Evolutionary conservation across 1,140 invertebrate species (phyloP).

Genomic region (Streblospio benedicti): DNA sequence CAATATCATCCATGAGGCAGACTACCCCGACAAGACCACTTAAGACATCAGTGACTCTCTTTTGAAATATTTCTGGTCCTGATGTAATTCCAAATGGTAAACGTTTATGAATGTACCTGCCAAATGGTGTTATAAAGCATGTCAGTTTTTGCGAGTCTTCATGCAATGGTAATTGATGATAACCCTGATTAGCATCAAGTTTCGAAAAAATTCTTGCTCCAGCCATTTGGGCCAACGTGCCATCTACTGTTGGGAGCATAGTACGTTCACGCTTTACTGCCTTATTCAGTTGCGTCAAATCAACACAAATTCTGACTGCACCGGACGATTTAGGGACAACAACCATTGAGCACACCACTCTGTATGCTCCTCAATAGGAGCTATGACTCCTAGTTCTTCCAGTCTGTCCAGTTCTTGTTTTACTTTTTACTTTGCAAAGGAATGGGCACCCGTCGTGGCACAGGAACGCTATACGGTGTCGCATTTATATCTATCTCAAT

Average conservation of each 20-base stretch:
- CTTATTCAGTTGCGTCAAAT: not conserved
- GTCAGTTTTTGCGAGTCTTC: not conserved
- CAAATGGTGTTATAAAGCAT: not conserved
- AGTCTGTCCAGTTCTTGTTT: constrained; percentile 16
- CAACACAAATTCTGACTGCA: not conserved
- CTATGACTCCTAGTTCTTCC: not conserved
- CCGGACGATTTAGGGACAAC: not conserved
- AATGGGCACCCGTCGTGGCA: constrained; percentile 10
- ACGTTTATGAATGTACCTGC: constrained; percentile 15
- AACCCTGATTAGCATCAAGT: not conserved
- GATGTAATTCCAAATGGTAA: constrained; percentile 22
- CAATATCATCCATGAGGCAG: constrained; percentile 31
- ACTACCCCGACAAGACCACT: constrained; percentile 34
- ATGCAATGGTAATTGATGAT: not conserved
- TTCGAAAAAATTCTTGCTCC: constrained; percentile 23
- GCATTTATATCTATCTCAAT: not conserved
- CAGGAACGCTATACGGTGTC: constrained; percentile 1
- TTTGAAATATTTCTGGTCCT: constrained; percentile 35
- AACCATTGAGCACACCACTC: not conserved
- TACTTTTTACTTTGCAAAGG: constrained; percentile 10
- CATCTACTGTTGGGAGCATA: constrained; percentile 22
- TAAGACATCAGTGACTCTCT: constrained; percentile 28
- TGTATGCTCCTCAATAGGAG: not conserved
- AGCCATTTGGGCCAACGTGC: constrained; percentile 22
- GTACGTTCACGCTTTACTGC: constrained; percentile 11